Conservation (phyloP, 2,888 invertebrate species). For the Pyrrhia umbra region DNA sequence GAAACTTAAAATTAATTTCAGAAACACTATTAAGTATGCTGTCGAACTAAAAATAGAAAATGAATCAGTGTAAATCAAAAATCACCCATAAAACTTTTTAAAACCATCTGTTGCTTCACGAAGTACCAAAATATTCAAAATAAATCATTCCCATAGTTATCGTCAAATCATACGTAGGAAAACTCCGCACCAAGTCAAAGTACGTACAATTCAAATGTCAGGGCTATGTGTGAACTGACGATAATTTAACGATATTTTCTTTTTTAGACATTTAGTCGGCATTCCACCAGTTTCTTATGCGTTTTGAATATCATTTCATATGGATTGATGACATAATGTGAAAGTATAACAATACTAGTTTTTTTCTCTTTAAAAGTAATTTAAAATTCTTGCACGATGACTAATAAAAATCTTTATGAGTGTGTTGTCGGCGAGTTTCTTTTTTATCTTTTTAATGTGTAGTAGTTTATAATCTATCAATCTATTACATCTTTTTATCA, state of each 20-base stretch:
- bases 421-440: no score
- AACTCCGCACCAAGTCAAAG: conserved; percentile 23
- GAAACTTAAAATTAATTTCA: no score
- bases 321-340: no score
- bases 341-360: not conserved
- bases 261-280: not conserved
- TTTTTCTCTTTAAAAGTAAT: no score
- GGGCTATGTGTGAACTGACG: conserved; percentile 37
- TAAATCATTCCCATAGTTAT: conserved; percentile 17
- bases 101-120: conserved; percentile 28
- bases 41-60: not conserved
- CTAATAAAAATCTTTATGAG: no score
- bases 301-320: conserved; percentile 10
- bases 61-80: conserved; percentile 2
- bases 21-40: not conserved
- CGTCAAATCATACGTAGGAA: conserved; percentile 4
- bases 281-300: not conserved
- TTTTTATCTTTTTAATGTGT: no score
- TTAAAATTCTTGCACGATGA: no score
- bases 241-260: conserved; percentile 24
- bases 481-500: no score
- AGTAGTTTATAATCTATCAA: no score
- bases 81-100: conserved; percentile 22
- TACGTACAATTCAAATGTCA: conserved; percentile 51
- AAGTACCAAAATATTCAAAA: conserved; percentile 17